A percentile compares a stretch with the other conserved stretches of the same genome.
Evolutionary conservation across 2,113 vertebrate genomes (phyloP).

Genomic region (Engraulis encrasicolus): DNA sequence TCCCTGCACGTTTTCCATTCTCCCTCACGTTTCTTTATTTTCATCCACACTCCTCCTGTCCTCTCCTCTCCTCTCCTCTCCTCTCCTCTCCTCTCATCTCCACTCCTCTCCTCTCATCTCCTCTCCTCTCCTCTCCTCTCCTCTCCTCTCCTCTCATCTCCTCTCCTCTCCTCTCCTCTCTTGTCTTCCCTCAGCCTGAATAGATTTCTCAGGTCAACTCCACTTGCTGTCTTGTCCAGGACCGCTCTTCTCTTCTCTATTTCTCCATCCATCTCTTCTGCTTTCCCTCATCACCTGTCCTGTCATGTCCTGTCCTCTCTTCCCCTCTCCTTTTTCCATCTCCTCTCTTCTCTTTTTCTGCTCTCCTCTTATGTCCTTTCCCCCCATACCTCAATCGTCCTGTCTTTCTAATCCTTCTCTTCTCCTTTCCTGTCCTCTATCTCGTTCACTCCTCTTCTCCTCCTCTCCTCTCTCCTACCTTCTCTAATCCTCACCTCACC

Average conservation of each 20-base stretch:
- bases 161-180: not conserved
- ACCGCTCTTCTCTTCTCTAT: too few relatives aligned
- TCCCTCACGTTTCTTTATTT: too few relatives aligned
- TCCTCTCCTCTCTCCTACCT: not conserved
- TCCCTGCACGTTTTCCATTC: too few relatives aligned
- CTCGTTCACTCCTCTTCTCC: not conserved
- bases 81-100: not conserved
- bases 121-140: not conserved
- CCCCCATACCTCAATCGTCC: too few relatives aligned
- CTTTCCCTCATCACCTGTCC: too few relatives aligned
- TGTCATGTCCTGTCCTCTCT: not conserved
- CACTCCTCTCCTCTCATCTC: not conserved
- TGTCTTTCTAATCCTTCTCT: too few relatives aligned
- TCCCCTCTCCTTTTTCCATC: not conserved
- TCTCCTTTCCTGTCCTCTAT: not conserved
- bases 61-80: too few relatives aligned
- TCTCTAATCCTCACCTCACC: not conserved
- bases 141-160: not conserved
- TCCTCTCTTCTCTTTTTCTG: not conserved
- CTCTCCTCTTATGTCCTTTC: not conserved
- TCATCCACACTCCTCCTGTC: too few relatives aligned
- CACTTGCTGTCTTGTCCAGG: too few relatives aligned
- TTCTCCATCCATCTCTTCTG: too few relatives aligned
- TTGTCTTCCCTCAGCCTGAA: too few relatives aligned
- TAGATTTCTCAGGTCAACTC: too few relatives aligned